Percentiles rank a stretch among this genome's conserved stretches.
These are phyloP conservation scores for Platanista minor DNA, from an alignment of 2,113 vertebrate species.

Conservation along the genomic window DNA sequence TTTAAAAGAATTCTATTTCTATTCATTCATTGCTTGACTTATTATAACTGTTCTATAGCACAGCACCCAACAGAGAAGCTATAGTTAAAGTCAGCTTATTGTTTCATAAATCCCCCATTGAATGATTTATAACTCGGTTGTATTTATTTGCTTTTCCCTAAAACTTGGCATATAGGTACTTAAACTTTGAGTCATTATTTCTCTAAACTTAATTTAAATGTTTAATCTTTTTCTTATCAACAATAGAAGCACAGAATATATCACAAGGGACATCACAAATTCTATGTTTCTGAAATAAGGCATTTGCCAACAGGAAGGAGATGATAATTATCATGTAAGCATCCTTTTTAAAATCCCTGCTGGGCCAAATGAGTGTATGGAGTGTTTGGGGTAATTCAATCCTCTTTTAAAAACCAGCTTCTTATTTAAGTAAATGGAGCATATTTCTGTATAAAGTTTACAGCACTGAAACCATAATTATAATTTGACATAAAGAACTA, in stretches of 20 bases:
- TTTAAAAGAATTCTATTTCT: conserved; percentile 63
- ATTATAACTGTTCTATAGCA: conserved; percentile 47
- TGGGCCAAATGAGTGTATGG: conserved; percentile 18
- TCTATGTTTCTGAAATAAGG: conserved; percentile 29
- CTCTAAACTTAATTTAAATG: conserved; percentile 32
- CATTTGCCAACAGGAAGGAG: conserved; percentile 13
- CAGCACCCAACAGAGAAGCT: conserved; percentile 51
- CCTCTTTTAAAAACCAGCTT: not conserved
- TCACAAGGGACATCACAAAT: conserved; percentile 3
- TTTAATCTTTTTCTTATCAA: not conserved
- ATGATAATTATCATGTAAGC: conserved; percentile 36
- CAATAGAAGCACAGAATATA: not conserved
- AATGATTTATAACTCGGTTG: conserved; percentile 56
- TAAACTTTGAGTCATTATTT: conserved; percentile 31
- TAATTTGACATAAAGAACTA: not conserved
- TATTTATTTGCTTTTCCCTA: conserved; percentile 51
- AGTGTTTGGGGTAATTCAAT: not conserved
- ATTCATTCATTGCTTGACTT: conserved; percentile 64
- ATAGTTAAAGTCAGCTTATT: conserved; percentile 50
- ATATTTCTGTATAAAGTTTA: conserved; percentile 2
- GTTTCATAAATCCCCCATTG: conserved; percentile 54
- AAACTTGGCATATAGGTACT: conserved; percentile 17
- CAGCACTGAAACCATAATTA: not conserved
- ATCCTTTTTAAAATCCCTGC: not conserved
- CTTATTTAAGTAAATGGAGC: not conserved